phyloP scores from a whole-genome alignment of 53 echinoderm and acorn worm genomes.

The Hippasteria phrygiana region DNA sequence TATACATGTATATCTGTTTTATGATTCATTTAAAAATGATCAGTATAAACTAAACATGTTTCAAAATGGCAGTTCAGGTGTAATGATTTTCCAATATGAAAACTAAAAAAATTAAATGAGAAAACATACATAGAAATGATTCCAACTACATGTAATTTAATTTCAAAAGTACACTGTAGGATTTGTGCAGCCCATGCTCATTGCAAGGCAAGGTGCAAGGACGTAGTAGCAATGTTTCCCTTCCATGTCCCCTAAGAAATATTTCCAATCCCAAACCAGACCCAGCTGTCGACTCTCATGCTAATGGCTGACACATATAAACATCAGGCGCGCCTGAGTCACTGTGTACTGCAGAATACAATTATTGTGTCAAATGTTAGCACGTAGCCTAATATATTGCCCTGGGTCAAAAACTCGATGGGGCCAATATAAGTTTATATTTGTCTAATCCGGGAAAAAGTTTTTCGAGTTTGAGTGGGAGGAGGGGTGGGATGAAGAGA shows the following conservation, averaged over 20 bases:
- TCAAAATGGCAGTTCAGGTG: too few relatives aligned
- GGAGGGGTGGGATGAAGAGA: neutral
- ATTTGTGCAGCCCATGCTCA: too few relatives aligned
- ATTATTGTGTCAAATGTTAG: constrained; percentile 52
- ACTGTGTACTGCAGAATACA: constrained; percentile 24
- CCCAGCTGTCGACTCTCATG: constrained; percentile 21
- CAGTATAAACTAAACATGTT: too few relatives aligned
- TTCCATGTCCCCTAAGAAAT: neutral
- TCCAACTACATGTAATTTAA: too few relatives aligned
- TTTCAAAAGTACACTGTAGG: too few relatives aligned
- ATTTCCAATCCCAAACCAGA: neutral
- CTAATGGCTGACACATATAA: constrained; percentile 38
- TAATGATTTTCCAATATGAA: too few relatives aligned
- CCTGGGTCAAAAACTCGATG: constrained; percentile 4
- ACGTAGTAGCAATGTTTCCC: too few relatives aligned
- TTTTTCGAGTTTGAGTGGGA: neutral
- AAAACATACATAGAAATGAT: too few relatives aligned
- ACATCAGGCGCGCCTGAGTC: constrained; percentile 36
- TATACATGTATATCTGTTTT: too few relatives aligned
- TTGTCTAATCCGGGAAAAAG: neutral
- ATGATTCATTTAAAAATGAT: too few relatives aligned
- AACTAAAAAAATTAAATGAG: too few relatives aligned
- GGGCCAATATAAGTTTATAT: constrained; percentile 6
- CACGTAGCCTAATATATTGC: constrained; percentile 18
- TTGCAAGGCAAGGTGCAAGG: too few relatives aligned